Conservation (phyloP, 2,797 vertebrate genomes). For the Gila robusta region DNA sequence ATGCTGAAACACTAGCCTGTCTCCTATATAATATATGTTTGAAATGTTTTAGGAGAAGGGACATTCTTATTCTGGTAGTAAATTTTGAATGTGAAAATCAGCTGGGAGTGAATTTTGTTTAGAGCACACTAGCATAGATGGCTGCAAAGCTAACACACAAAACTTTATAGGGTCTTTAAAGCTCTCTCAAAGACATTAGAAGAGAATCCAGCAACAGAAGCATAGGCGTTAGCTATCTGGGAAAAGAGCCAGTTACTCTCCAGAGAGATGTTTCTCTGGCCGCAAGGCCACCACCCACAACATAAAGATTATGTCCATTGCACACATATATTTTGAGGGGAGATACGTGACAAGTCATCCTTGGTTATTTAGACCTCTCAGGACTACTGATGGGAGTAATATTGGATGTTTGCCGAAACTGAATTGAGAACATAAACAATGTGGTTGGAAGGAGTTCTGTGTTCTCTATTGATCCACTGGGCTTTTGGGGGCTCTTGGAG, state of each 20-base stretch:
- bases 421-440: constrained; percentile 15
- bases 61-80: not conserved
- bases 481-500: not conserved
- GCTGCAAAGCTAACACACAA: not conserved
- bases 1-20: not conserved
- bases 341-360: not conserved
- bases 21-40: not conserved
- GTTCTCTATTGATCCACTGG: not conserved
- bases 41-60: not conserved
- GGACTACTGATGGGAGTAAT: not conserved
- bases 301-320: constrained; percentile 19
- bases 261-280: not conserved
- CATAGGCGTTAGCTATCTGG: not conserved
- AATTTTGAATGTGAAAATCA: not conserved
- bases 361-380: constrained; percentile 3
- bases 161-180: not conserved
- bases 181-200: constrained; percentile 1
- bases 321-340: not conserved
- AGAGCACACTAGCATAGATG: not conserved
- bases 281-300: not conserved
- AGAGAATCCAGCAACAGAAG: not conserved
- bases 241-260: not conserved
- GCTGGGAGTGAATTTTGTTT: not conserved
- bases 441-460: not conserved
- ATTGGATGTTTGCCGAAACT: not conserved